Evolutionary conservation across 2,888 invertebrate genomes (phyloP), one percentile per base, ranked within the genome.

Genomic region (Drosophila stalkeri): DNA sequence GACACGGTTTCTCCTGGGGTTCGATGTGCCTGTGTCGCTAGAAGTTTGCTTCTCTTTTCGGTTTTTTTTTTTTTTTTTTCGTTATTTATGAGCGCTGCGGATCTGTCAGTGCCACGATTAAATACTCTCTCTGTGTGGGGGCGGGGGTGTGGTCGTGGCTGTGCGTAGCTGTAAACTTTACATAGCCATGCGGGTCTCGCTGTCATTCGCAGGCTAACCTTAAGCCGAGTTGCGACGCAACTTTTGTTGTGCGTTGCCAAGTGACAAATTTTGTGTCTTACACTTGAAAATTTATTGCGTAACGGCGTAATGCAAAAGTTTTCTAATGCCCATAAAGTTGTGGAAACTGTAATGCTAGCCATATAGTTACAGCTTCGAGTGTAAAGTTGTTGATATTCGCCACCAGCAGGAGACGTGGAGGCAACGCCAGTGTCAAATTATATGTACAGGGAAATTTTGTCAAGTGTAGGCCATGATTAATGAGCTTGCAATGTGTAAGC

Each of bases 41-140:
- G 35, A 66, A 82, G 66, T 63, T 82, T 27, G 27, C 6, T 27
- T 5, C 6, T 6, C n/a, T n/a, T n/a, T n/a, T n/a, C n/a, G n/a
- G n/a, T 27, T 27, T 27, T 23, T 23, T 23, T 23, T 23, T 23
- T 23, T 23, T 23, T 23, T 64, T 63, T 23, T 62, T 51, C 47
- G 67, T 86, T 85, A 89, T 85, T 90, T 89, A 89, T 83, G 72
- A 57, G 69, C 64, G 31, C 41, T 56, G 75, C 61, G 88, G 60
- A 78, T 62, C 74, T 78, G 64, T 60, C 82, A 69, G 47, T 44
- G 55, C 63, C 59, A 67, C 70, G 62, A 71, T 80, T 80, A 80
- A 86, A 76, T 69, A 80, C 64, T 60, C 83, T 60, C 64, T 60
- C 83, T 60, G 54, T 60, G 72, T 60, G 56, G 49, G 65, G 14